Evolutionary conservation across 2,888 invertebrate genomes (phyloP).

Genomic region (Eubasilissa splendida): DNA sequence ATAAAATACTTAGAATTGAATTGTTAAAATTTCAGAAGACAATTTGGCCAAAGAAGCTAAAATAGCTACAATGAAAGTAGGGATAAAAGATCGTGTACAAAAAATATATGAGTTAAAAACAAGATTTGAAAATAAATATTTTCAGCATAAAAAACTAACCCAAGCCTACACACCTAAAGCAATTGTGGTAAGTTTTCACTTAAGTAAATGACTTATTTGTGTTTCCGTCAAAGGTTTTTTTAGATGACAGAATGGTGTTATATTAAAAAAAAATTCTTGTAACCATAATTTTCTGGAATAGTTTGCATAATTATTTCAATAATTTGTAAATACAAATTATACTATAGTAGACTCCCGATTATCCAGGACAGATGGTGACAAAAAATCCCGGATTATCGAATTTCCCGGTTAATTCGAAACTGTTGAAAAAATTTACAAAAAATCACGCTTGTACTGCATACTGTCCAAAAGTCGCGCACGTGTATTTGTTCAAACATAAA

Average conservation of each 20-base stretch:
- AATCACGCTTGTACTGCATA: no score
- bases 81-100: slow-evolving; percentile 77
- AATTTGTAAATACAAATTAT: background rate
- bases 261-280: background rate
- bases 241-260: background rate
- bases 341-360: background rate
- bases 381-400: no score
- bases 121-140: slow-evolving; percentile 75
- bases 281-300: background rate
- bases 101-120: slow-evolving; percentile 80
- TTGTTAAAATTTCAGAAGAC: slow-evolving; percentile 70
- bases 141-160: background rate
- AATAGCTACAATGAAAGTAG: slow-evolving; percentile 73
- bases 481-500: no score
- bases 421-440: no score
- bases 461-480: no score
- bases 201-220: background rate
- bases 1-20: background rate
- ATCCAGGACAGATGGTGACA: no score
- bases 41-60: slow-evolving; percentile 79
- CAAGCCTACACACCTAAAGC: slow-evolving; percentile 36
- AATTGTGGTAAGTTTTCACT: slow-evolving; percentile 33
- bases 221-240: background rate
- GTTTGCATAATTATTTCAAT: background rate
- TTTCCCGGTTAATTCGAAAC: no score